A percentile compares a stretch with the other conserved stretches of the same genome.
These are phyloP conservation scores for Cirrhinus mrigala DNA, from an alignment of 2,797 vertebrate genomes.

Conservation along the genomic window DNA sequence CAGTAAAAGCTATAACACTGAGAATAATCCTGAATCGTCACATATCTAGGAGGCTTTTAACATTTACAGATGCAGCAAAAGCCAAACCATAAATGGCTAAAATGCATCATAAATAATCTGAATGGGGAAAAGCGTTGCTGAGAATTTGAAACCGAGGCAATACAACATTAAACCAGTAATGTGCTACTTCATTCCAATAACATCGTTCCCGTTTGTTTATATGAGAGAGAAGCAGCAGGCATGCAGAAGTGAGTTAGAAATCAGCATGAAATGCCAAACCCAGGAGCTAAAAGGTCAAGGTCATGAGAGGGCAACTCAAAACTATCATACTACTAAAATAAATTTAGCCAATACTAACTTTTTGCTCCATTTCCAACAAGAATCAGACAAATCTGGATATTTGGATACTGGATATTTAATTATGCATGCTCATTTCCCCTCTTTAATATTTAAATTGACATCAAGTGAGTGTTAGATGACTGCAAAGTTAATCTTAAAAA, in stretches of 20 bases:
- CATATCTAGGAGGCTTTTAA: conserved; percentile 51
- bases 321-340: not conserved
- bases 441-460: not conserved
- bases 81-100: conserved; percentile 19
- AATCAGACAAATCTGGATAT: not conserved
- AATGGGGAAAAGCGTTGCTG: conserved; percentile 3
- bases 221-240: not conserved
- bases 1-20: conserved; percentile 3
- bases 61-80: conserved; percentile 43
- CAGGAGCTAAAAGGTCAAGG: conserved; percentile 7
- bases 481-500: not conserved
- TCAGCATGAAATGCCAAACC: conserved; percentile 15
- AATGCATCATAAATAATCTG: conserved; percentile 37
- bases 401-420: not conserved
- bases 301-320: not conserved
- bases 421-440: not conserved
- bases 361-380: not conserved
- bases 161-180: conserved; percentile 37
- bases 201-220: conserved; percentile 22
- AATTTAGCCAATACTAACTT: not conserved
- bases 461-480: not conserved
- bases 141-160: conserved; percentile 45
- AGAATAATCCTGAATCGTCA: conserved; percentile 38
- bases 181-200: conserved; percentile 35
- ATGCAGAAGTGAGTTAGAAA: not conserved